These are phyloP conservation scores for Oncorhynchus clarkii DNA, from an alignment of 2,113 vertebrate species.

Conservation along the genomic window DNA sequence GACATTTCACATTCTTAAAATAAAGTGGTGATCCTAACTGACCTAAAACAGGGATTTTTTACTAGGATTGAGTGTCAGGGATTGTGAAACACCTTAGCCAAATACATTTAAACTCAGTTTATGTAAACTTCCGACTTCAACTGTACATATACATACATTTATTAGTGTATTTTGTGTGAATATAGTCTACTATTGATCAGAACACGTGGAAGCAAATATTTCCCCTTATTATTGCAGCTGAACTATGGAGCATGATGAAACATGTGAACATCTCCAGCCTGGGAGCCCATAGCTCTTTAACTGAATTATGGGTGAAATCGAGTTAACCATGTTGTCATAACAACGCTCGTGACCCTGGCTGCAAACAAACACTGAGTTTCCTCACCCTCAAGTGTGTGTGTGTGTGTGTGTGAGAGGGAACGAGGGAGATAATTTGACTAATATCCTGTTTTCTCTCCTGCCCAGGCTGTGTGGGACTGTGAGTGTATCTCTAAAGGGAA, in stretches of 20 bases:
- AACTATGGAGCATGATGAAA: not conserved
- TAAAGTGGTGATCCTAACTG: too few relatives aligned
- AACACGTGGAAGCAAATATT: too few relatives aligned
- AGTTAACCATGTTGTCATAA: conserved; percentile 54
- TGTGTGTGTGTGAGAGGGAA: conserved; percentile 6
- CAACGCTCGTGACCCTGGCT: conserved; percentile 45
- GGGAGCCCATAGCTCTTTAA: conserved; percentile 36
- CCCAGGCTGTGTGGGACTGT: not conserved
- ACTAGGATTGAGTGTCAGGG: too few relatives aligned
- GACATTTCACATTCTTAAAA: too few relatives aligned
- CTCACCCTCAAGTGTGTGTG: not conserved
- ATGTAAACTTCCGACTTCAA: too few relatives aligned
- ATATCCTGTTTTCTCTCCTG: conserved; percentile 42
- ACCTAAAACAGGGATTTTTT: too few relatives aligned
- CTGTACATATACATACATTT: too few relatives aligned
- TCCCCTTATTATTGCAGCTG: too few relatives aligned
- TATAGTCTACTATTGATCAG: not conserved
- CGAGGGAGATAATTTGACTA: conserved; percentile 1
- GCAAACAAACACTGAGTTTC: conserved; percentile 13
- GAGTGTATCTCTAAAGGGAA: conserved; percentile 46
- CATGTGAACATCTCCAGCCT: not conserved
- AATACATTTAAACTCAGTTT: too few relatives aligned
- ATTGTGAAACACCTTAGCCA: too few relatives aligned
- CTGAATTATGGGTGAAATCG: conserved; percentile 54
- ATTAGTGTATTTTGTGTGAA: too few relatives aligned